Evolutionary conservation across 2,797 vertebrate genomes (phyloP).

Genomic region (Myoxocephalus aenaeus): DNA sequence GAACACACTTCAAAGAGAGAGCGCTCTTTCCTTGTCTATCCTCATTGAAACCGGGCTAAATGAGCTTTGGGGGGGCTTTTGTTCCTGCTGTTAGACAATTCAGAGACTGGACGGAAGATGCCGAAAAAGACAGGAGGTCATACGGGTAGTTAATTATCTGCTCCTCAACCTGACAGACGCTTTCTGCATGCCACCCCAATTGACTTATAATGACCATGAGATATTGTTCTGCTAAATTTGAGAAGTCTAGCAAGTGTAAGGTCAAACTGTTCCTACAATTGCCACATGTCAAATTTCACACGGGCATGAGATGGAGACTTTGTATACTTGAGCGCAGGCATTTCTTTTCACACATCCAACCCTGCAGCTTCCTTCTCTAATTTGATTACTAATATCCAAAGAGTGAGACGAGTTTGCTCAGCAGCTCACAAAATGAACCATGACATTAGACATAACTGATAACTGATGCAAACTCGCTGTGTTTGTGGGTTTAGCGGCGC

Average conservation of each 20-base stretch:
- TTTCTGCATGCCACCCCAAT: slow-evolving; percentile 60
- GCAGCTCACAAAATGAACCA: not conserved
- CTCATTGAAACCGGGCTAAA: slow-evolving; percentile 74
- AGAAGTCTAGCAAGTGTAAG: slow-evolving; percentile 62
- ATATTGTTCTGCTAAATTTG: slow-evolving; percentile 67
- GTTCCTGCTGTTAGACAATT: slow-evolving; percentile 74
- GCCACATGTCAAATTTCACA: slow-evolving; percentile 68
- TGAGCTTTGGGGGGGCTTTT: slow-evolving; percentile 70
- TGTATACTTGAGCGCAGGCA: slow-evolving; percentile 42
- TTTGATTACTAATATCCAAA: slow-evolving; percentile 15
- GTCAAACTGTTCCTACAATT: slow-evolving; percentile 57
- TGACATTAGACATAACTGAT: not conserved
- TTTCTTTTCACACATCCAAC: slow-evolving; percentile 54
- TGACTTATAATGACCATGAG: slow-evolving; percentile 66
- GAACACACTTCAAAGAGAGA: slow-evolving; percentile 77
- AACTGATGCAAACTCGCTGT: not conserved
- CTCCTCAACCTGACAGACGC: slow-evolving; percentile 59
- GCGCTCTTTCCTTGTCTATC: slow-evolving; percentile 69
- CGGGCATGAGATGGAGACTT: slow-evolving; percentile 53
- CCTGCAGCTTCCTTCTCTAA: slow-evolving; percentile 29
- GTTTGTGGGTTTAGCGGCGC: not conserved
- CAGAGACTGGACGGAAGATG: slow-evolving; percentile 68
- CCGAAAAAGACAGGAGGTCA: slow-evolving; percentile 69
- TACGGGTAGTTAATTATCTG: slow-evolving; percentile 74
- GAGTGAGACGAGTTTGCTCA: not conserved